These are phyloP conservation scores for Dicyrtoma fusca DNA, from an alignment of 2,888 invertebrate species.

Conservation along the genomic window DNA sequence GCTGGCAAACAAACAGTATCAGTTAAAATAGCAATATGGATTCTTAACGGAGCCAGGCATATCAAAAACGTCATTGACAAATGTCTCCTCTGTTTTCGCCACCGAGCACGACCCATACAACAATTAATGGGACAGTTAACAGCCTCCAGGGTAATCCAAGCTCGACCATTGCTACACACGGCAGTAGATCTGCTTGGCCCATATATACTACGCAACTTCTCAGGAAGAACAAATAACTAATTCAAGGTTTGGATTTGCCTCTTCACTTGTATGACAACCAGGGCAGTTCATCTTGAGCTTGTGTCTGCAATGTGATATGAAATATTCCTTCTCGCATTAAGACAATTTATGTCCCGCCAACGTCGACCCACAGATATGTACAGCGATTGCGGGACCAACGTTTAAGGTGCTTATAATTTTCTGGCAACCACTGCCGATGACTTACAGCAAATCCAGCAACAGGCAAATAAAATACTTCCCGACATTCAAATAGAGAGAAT, in stretches of 20 bases:
- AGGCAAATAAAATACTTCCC: too few species aligned
- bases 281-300: too few species aligned
- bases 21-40: neutral
- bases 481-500: constrained; percentile 10
- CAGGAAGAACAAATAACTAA: neutral
- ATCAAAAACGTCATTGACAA: neutral
- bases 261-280: neutral
- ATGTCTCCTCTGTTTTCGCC: neutral
- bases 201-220: neutral
- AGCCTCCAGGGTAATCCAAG: neutral
- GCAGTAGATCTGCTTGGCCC: constrained; percentile 1
- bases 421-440: too few species aligned
- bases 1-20: neutral
- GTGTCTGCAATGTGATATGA: too few species aligned
- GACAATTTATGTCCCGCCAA: too few species aligned
- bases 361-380: too few species aligned
- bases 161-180: neutral
- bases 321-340: too few species aligned
- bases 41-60: neutral
- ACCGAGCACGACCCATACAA: neutral
- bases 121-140: neutral
- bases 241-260: neutral
- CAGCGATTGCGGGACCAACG: too few species aligned
- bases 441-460: too few species aligned
- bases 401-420: too few species aligned